Conservation (phyloP, 2,113 vertebrate genomes). For the Balaeniceps rex region DNA sequence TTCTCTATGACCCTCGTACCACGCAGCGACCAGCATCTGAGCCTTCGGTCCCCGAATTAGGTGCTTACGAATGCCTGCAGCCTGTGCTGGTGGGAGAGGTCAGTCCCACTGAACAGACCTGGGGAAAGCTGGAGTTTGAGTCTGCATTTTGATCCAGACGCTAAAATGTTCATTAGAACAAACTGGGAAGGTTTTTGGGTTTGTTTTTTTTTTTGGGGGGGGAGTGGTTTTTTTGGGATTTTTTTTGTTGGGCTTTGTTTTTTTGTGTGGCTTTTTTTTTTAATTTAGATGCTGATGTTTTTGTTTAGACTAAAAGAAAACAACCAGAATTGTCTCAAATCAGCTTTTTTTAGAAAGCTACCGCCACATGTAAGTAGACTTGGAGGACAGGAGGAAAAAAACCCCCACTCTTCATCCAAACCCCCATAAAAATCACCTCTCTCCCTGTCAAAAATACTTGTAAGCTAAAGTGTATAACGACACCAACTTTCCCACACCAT, state of each 20-base stretch:
- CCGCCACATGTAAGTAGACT: not conserved
- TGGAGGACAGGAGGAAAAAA: not conserved
- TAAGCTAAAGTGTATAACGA: not conserved
- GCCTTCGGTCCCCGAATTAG: fast-evolving
- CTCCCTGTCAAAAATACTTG: not conserved
- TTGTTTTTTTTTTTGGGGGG: no score
- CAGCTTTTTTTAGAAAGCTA: not conserved
- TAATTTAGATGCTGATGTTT: not conserved
- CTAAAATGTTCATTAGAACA: not conserved
- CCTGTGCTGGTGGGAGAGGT: not conserved
- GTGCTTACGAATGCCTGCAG: fast-evolving
- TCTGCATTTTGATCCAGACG: not conserved
- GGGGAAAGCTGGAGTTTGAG: not conserved
- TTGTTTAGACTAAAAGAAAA: not conserved
- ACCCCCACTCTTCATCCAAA: not conserved
- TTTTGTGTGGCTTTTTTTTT: not conserved
- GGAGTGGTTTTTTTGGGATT: not conserved
- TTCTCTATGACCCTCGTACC: not conserved
- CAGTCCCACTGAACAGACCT: not conserved
- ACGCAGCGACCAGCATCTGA: fast-evolving
- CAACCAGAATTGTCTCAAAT: not conserved
- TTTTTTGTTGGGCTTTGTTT: no score
- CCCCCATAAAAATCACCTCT: not conserved
- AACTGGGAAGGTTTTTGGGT: not conserved
- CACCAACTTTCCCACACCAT: not conserved